Percentiles rank a stretch among this genome's conserved stretches.
These are phyloP conservation scores for Zygogramma bicolorata DNA, from an alignment of 2,888 invertebrate species.

Conservation along the genomic window DNA sequence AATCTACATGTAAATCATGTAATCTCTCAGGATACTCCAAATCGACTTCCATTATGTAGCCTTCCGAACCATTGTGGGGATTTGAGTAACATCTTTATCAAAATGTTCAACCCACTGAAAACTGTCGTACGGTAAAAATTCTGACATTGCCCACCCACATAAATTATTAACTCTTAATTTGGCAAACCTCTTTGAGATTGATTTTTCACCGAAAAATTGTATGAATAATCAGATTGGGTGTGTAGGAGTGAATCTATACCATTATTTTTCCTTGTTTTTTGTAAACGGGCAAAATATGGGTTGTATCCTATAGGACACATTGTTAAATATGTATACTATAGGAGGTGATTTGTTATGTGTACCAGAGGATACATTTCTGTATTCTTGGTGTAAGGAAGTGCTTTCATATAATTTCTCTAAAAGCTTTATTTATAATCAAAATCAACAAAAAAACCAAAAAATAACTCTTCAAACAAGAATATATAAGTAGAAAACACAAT, in stretches of 20 bases:
- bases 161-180: neutral
- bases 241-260: constrained; percentile 1
- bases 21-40: too few species aligned
- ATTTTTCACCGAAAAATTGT: neutral
- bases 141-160: too few species aligned
- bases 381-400: neutral
- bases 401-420: neutral
- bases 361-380: neutral
- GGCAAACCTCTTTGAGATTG: neutral
- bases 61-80: too few species aligned
- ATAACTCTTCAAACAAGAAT: neutral
- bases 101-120: too few species aligned
- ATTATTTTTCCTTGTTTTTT: neutral
- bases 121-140: too few species aligned
- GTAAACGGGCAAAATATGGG: neutral
- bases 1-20: too few species aligned
- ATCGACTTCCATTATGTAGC: too few species aligned
- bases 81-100: too few species aligned
- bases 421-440: neutral
- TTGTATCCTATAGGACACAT: neutral
- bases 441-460: neutral
- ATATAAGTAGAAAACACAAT: neutral
- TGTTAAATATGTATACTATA: constrained; percentile 6
- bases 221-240: neutral
- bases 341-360: neutral